Percentiles rank a stretch among this genome's conserved stretches.
These are phyloP conservation scores for Glossophaga mutica DNA, from an alignment of 2,797 vertebrate species.

Conservation along the genomic window DNA sequence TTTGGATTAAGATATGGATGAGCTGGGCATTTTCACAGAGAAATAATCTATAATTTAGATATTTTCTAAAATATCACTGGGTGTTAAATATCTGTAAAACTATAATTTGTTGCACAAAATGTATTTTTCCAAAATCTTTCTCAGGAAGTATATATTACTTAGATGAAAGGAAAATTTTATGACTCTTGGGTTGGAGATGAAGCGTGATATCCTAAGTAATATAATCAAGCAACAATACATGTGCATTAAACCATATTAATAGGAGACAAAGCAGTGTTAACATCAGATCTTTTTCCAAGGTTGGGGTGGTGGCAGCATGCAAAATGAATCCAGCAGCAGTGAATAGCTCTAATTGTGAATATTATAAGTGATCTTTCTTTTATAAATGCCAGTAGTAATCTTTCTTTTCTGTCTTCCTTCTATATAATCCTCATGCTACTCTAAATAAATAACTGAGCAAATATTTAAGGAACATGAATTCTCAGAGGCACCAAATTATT, in stretches of 20 bases:
- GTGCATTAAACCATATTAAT: background rate
- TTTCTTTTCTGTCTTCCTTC: background rate
- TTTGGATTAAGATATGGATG: background rate
- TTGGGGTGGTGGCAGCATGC: background rate
- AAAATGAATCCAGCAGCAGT: background rate
- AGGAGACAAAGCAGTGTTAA: background rate
- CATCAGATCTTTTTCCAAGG: background rate
- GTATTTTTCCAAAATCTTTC: background rate
- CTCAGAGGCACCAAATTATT: background rate
- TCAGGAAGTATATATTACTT: accelerated
- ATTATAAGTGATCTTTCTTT: background rate
- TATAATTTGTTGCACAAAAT: background rate
- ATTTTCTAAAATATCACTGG: background rate
- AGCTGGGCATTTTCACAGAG: accelerated
- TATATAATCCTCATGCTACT: accelerated
- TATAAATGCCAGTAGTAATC: background rate
- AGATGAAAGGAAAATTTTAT: background rate
- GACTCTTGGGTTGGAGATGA: background rate
- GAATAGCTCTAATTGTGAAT: background rate
- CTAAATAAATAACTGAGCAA: background rate
- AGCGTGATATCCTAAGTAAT: background rate
- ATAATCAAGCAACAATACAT: background rate
- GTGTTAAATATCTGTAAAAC: background rate
- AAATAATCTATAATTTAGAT: background rate
- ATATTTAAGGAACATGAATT: background rate